A percentile compares a stretch with the other conserved stretches of the same genome.
Evolutionary conservation across 2,113 vertebrate genomes (phyloP).

Genomic region (Bostrychus sinensis): DNA sequence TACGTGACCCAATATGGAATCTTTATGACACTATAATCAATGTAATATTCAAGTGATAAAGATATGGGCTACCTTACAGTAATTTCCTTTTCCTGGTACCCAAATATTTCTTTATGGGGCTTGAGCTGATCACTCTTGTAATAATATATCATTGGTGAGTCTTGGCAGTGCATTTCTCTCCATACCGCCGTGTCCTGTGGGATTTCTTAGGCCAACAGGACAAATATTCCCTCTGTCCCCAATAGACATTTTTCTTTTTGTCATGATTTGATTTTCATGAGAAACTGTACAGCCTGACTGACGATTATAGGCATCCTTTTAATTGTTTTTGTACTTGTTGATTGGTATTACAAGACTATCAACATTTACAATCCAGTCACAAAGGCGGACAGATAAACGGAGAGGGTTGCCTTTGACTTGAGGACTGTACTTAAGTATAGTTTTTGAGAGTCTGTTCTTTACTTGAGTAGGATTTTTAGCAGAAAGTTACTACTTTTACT

Average conservation of each 20-base stretch:
- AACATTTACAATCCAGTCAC: no score
- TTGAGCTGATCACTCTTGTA: slow-evolving; percentile 21
- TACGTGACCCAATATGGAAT: slow-evolving; percentile 43
- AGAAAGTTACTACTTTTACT: no score
- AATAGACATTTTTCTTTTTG: slow-evolving; percentile 36
- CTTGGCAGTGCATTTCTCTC: slow-evolving; percentile 19
- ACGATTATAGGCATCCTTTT: background rate
- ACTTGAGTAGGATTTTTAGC: no score
- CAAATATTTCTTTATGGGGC: slow-evolving; percentile 20
- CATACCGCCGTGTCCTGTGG: slow-evolving; percentile 34
- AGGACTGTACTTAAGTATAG: no score
- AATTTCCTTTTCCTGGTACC: slow-evolving; percentile 2
- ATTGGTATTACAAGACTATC: no score
- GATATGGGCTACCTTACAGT: slow-evolving; percentile 16
- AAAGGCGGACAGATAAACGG: no score
- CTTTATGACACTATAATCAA: slow-evolving; percentile 46
- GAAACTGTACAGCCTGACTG: slow-evolving; percentile 15
- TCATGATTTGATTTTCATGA: slow-evolving; percentile 35
- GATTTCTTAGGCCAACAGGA: slow-evolving; percentile 28
- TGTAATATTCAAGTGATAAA: slow-evolving; percentile 32
- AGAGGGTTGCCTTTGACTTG: no score
- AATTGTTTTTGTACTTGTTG: no score
- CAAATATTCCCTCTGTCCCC: slow-evolving; percentile 40
- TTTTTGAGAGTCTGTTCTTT: no score
- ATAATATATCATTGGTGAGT: slow-evolving; percentile 24